phyloP scores from a whole-genome alignment of 2,113 vertebrate species.

The Geococcyx californianus region DNA sequence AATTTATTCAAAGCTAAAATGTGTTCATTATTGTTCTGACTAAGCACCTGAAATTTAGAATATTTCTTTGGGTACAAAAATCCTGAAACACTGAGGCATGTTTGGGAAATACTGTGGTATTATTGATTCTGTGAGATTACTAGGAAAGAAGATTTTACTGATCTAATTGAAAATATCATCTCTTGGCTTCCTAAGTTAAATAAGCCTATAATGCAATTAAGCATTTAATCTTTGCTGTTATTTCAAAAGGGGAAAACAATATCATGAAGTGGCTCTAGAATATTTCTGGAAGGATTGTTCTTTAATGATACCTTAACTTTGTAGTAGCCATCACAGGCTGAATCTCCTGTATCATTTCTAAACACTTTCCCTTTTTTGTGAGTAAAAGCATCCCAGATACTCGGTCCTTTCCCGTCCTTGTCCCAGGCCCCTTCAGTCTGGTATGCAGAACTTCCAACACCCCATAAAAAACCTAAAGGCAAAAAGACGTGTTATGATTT shows the following conservation, averaged over 20 bases:
- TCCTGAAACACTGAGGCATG: neutral
- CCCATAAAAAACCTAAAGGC: slow-evolving; percentile 89
- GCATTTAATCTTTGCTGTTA: neutral
- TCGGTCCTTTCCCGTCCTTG: slow-evolving; percentile 91
- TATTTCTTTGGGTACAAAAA: neutral
- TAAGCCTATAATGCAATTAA: neutral
- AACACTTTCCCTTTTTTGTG: slow-evolving; percentile 83
- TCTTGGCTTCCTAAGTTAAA: neutral
- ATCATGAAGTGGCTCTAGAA: neutral
- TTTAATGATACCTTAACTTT: slow-evolving; percentile 80
- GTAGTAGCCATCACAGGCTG: slow-evolving; percentile 88
- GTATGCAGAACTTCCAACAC: slow-evolving; percentile 91
- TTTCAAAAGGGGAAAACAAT: neutral
- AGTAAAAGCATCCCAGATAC: slow-evolving; percentile 92
- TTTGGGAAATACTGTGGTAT: neutral
- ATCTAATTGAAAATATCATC: neutral
- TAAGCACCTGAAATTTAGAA: neutral
- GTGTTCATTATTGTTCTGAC: neutral
- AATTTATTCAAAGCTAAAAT: neutral
- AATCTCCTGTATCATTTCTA: slow-evolving; percentile 83
- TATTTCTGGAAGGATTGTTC: neutral
- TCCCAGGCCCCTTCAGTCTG: slow-evolving; percentile 96
- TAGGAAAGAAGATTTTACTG: neutral
- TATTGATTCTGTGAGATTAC: neutral
- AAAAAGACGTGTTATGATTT: neutral